A percentile compares a stretch with the other conserved stretches of the same genome.
Evolutionary conservation across 2,888 invertebrate genomes (phyloP).

Genomic region (Ligdia adustata): DNA sequence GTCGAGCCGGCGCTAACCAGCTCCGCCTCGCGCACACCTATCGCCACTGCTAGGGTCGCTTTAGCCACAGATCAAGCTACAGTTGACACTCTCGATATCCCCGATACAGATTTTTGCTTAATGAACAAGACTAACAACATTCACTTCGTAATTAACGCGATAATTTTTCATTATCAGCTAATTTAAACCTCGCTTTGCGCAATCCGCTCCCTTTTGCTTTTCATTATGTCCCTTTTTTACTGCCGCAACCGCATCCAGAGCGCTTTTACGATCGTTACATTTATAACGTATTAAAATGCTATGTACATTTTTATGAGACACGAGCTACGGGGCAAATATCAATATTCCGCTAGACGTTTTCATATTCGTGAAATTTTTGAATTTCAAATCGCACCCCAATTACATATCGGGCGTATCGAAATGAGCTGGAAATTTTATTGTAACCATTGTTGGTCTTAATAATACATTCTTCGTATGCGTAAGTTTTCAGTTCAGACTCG

Average conservation of each 20-base stretch:
- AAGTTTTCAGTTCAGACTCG: constrained; percentile 54
- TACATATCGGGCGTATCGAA: constrained; percentile 40
- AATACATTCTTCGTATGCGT: constrained; percentile 54
- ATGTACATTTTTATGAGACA: constrained; percentile 28
- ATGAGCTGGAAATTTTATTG: constrained; percentile 46
- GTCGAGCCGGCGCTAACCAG: constrained; percentile 51
- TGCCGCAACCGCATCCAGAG: constrained; percentile 25
- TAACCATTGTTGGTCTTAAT: constrained; percentile 55
- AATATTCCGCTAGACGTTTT: constrained; percentile 31
- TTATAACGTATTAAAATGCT: constrained; percentile 26
- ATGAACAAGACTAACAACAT: constrained; percentile 70
- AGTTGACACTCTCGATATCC: constrained; percentile 61
- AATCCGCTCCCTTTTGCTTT: constrained; percentile 34
- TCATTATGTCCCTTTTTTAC: constrained; percentile 33
- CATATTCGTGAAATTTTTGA: constrained; percentile 35
- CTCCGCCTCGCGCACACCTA: constrained; percentile 29
- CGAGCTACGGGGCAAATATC: constrained; percentile 21
- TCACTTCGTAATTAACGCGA: constrained; percentile 67
- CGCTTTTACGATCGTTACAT: constrained; percentile 26
- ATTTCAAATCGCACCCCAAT: constrained; percentile 34
- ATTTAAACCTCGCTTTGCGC: constrained; percentile 49
- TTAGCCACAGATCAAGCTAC: constrained; percentile 34
- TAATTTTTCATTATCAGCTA: constrained; percentile 61
- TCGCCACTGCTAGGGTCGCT: constrained; percentile 41
- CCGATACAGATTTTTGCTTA: constrained; percentile 67